phyloP scores from a whole-genome alignment of 2,888 invertebrate species.

The Gerris lacustris region DNA sequence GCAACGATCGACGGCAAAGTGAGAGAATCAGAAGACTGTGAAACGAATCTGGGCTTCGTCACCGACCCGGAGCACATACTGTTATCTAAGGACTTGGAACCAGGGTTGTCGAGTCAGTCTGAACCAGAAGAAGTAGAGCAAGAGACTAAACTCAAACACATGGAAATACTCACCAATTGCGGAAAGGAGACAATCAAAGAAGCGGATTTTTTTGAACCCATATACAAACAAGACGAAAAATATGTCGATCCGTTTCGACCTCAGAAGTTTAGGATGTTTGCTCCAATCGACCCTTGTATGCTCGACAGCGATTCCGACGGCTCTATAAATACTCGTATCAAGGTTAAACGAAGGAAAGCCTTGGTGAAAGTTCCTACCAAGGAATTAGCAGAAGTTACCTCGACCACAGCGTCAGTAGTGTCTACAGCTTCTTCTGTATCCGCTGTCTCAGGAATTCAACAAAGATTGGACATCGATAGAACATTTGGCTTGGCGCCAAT shows the following conservation, averaged over 20 bases:
- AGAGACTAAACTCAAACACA: not conserved
- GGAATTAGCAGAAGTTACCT: not conserved
- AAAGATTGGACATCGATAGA: not conserved
- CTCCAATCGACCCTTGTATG: not conserved
- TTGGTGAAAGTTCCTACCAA: not conserved
- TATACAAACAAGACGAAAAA: not conserved
- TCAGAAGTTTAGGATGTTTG: slow-evolving; percentile 1
- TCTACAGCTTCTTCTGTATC: not conserved
- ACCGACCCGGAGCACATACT: not conserved
- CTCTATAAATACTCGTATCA: not conserved
- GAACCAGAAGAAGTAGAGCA: not conserved
- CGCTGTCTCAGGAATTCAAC: not conserved
- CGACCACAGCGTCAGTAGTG: not conserved
- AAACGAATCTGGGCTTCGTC: not conserved
- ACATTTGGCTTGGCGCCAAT: not conserved
- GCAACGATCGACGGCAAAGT: not conserved
- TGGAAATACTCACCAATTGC: not conserved
- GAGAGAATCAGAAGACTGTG: not conserved
- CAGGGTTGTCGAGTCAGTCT: not conserved
- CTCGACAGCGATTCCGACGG: slow-evolving; percentile 5
- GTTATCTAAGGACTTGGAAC: not conserved
- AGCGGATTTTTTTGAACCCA: not conserved
- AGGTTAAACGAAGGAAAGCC: slow-evolving; percentile 5
- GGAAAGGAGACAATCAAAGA: not conserved
- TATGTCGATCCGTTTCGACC: not conserved